Base-by-base conservation (phyloP, 2,888 invertebrate species). In the Ashinkailepas kermadecensis region DNA sequence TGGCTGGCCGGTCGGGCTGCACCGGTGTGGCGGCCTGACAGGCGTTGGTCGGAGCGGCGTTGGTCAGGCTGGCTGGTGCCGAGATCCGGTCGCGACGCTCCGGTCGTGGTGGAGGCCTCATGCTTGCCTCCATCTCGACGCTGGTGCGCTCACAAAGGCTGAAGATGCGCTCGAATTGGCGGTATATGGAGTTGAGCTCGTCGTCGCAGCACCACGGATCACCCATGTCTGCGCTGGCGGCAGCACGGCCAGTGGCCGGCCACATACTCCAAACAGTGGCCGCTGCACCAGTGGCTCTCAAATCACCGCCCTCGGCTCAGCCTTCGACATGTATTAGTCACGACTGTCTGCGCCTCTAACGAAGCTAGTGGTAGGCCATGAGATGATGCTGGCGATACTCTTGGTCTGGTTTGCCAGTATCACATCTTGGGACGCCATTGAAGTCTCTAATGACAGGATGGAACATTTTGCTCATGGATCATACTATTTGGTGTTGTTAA, bases 181-280 rank as follows among this genome's bases (percentile, higher is more conserved):
- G 70, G 39, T 15, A 70, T 25, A 70, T 70, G 70, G 25, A 12
- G 70, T 13, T 25, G 39, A 70, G 70, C 70, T 70, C 70, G 12
- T 25, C 70, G 25, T 70, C 70, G 23, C 59, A 13, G 11, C 74
- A 12, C 74, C 74, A 54, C 74, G 13, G 39, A 18, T 74, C 74
- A 54, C 8, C 74, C 74, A 74, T 74, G 74, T n/a, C 67, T 67
- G 67, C 18, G 67, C 13, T 10, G 67, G 62, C 25, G 65, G n/a
- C 23, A 8, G 9, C 6, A 8, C 65, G 23, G 65, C 65, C 65
- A 10, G 67, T 54, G 62, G 9, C 78, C 83, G 84, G 93, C 25
- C 96, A 95, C 86, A 3, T 92, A 92, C 13, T 97, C 97, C 86
- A 90, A 92, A 84, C 90, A 91, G 84, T 90, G 94, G 0, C 91